Percentiles rank a stretch among this genome's conserved stretches.
These are phyloP conservation scores for Zaprionus ornatus DNA, from an alignment of 1,140 invertebrate genomes.

Conservation along the genomic window DNA sequence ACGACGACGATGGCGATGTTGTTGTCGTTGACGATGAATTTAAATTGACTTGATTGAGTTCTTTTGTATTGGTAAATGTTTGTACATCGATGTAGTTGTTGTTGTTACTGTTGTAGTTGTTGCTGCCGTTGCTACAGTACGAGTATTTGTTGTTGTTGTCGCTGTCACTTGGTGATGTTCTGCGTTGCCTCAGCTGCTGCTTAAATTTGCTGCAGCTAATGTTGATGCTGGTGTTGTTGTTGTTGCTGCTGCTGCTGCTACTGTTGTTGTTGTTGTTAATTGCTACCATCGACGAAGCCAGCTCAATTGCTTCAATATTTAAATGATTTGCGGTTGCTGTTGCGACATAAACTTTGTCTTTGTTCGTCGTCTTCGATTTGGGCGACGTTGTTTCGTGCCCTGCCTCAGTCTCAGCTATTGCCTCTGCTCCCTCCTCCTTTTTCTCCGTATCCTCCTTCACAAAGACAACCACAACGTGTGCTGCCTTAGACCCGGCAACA, in stretches of 20 bases:
- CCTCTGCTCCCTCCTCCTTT: neutral
- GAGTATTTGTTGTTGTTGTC: slow-evolving; percentile 57
- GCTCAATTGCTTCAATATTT: slow-evolving; percentile 72
- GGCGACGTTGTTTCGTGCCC: neutral
- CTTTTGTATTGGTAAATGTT: slow-evolving; percentile 80
- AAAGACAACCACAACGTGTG: slow-evolving; percentile 25
- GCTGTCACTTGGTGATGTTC: slow-evolving; percentile 71
- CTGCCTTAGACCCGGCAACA: slow-evolving; percentile 15
- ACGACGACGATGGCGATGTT: slow-evolving; percentile 2
- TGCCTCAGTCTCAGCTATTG: neutral
- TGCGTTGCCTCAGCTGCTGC: slow-evolving; percentile 52
- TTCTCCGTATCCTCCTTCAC: neutral
- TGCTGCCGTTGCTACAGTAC: slow-evolving; percentile 32
- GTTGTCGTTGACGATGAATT: slow-evolving; percentile 70
- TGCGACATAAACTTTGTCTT: slow-evolving; percentile 62
- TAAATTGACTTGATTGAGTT: slow-evolving; percentile 82
- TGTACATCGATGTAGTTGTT: slow-evolving; percentile 63
- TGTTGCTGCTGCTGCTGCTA: slow-evolving; percentile 1
- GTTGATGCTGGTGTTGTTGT: slow-evolving; percentile 19
- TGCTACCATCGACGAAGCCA: slow-evolving; percentile 51
- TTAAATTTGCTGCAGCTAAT: slow-evolving; percentile 63
- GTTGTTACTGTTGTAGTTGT: neutral
- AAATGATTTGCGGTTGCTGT: slow-evolving; percentile 57
- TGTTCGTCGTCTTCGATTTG: slow-evolving; percentile 16
- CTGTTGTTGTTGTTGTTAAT: slow-evolving; percentile 58